phyloP scores from a whole-genome alignment of 2,797 vertebrate genomes.

The Morelia viridis region DNA sequence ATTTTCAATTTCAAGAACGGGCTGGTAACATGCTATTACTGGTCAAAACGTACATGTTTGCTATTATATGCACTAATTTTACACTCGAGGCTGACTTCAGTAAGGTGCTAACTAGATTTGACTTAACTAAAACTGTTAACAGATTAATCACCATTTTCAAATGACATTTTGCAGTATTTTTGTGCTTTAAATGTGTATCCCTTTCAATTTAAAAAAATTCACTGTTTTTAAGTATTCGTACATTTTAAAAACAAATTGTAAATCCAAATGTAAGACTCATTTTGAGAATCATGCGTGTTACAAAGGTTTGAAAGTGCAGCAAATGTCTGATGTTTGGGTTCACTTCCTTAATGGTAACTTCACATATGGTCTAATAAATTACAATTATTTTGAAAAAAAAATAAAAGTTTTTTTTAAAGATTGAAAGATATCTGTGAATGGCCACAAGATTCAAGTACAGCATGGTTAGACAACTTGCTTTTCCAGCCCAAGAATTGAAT shows the following conservation, averaged over 20 bases:
- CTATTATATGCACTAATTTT: slow-evolving; percentile 70
- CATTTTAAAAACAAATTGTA: slow-evolving; percentile 73
- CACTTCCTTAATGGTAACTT: slow-evolving; percentile 70
- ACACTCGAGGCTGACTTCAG: slow-evolving; percentile 69
- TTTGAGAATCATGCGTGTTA: slow-evolving; percentile 77
- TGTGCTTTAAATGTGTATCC: slow-evolving; percentile 73
- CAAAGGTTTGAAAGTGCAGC: slow-evolving; percentile 72
- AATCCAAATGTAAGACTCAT: slow-evolving; percentile 78
- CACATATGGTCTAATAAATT: slow-evolving; percentile 68
- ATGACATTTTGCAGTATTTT: slow-evolving; percentile 72
- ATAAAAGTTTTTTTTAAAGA: slow-evolving; percentile 69
- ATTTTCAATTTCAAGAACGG: slow-evolving; percentile 55
- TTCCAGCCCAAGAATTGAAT: neutral
- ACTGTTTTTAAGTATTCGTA: slow-evolving; percentile 76
- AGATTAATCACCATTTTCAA: slow-evolving; percentile 70
- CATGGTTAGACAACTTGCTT: slow-evolving; percentile 15
- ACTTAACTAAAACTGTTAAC: slow-evolving; percentile 70
- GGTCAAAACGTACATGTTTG: slow-evolving; percentile 62
- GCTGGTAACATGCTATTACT: slow-evolving; percentile 60
- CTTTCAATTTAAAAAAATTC: slow-evolving; percentile 72
- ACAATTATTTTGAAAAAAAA: slow-evolving; percentile 73
- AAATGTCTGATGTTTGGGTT: slow-evolving; percentile 75
- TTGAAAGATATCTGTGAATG: slow-evolving; percentile 69
- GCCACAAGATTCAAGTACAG: slow-evolving; percentile 38
- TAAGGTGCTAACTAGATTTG: slow-evolving; percentile 77